These are phyloP conservation scores for Herpetotheres cachinnans DNA, from an alignment of 2,113 vertebrate genomes.

Conservation along the genomic window DNA sequence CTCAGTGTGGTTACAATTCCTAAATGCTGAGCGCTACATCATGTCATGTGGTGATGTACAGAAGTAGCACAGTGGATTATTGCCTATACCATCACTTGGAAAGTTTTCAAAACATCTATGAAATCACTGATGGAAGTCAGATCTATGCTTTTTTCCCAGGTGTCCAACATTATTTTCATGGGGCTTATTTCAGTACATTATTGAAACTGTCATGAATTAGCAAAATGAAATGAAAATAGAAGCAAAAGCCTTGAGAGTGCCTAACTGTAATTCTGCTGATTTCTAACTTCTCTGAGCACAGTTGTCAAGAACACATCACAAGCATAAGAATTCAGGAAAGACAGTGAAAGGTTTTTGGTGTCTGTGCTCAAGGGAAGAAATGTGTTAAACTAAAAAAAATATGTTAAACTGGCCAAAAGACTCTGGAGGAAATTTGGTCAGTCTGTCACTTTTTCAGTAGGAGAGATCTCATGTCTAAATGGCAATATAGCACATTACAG, in stretches of 20 bases:
- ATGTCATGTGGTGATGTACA: accelerated
- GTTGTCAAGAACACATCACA: not conserved
- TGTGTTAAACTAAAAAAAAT: not conserved
- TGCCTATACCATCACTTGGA: not conserved
- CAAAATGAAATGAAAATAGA: slow-evolving; percentile 28
- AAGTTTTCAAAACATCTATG: not conserved
- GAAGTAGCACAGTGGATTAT: not conserved
- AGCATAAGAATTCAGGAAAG: not conserved
- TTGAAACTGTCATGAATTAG: slow-evolving; percentile 20
- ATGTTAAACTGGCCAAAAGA: not conserved
- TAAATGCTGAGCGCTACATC: not conserved
- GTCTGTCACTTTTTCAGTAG: not conserved
- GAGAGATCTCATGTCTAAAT: not conserved
- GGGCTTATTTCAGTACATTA: not conserved
- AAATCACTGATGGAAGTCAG: not conserved
- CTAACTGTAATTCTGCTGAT: not conserved
- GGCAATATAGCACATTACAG: not conserved
- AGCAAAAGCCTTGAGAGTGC: not conserved
- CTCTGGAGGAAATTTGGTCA: not conserved
- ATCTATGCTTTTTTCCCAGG: not conserved
- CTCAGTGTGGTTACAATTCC: not conserved
- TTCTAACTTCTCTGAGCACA: slow-evolving; percentile 9
- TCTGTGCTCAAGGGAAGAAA: not conserved
- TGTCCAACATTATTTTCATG: slow-evolving; percentile 4
- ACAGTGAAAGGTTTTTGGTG: not conserved